Base-by-base conservation (phyloP, 2,113 vertebrate species). In the Tychaedon coryphoeus region DNA sequence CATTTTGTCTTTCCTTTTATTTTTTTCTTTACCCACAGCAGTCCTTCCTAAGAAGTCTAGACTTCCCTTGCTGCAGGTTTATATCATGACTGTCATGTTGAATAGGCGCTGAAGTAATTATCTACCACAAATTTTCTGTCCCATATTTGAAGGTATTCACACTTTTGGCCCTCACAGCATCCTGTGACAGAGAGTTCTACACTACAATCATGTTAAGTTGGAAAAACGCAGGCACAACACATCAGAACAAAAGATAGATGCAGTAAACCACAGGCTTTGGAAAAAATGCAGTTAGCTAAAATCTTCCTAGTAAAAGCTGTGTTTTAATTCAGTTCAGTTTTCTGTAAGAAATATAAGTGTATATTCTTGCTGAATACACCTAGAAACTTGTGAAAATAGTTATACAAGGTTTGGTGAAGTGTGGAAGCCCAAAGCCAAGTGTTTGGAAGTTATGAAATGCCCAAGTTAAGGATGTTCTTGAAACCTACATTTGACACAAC, bases 71-170 rank as follows among this genome's bases (percentile, higher is more conserved):
- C 47, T 78, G 57, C 38, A 23, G 40, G 28, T 61, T 70, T 83
- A 11, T 50, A 61, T 50, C 31, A 50, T 61, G 43, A 51, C 61
- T 87, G 38, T 81, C 81, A 75, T n/a, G 19, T 91, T 87, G 65
- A 91, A 74, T 25, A 91, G 73, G 31, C 28, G 45, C n/a, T 75
- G 74, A 94, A 93, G 84, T 71, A 85, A 86, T 78, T 87, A 85
- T 85, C 70, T 75, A n/a, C 28, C 40, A 65, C 61, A 93, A 80
- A 82, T 69, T 65, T 31, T n/a, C 73, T 87, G 61, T 25, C 79
- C 36, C 40, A 33, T 19, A 38, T 51, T 81, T 85, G 80, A 91
- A 96, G 40, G 34, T 87, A 53, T 87, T 81, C 48, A 91, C 19
- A 45, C n/a, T 69, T 92, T 15, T 53, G 71, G 42, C 74, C 70